Conservation (phyloP, 2,888 invertebrate species). For the Polia nebulosa region DNA sequence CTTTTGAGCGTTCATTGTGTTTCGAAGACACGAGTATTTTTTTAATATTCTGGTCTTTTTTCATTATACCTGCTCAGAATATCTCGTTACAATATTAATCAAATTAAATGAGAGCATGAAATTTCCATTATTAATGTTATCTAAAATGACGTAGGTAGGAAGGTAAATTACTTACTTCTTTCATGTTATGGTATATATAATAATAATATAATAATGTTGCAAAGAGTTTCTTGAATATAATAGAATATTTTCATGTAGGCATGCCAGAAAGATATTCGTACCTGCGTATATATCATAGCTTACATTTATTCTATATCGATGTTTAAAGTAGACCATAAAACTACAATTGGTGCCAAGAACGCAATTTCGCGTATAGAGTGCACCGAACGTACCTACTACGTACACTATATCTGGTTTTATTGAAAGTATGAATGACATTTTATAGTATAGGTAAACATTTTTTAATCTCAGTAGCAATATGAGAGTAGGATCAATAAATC, state of each 20-base stretch:
- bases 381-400: neutral
- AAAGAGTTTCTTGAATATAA: neutral
- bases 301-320: conserved; percentile 21
- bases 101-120: conserved; percentile 26
- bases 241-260: neutral
- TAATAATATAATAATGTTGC: neutral
- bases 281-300: neutral
- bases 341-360: conserved; percentile 42
- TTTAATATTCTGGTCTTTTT: conserved; percentile 3
- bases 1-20: conserved; percentile 28
- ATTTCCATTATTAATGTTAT: conserved; percentile 15
- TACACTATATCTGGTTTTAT: conserved; percentile 6
- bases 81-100: conserved; percentile 28
- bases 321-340: conserved; percentile 13
- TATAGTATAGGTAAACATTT: neutral
- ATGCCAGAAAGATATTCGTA: neutral
- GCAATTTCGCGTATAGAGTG: conserved; percentile 10
- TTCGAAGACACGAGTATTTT: neutral
- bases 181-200: neutral
- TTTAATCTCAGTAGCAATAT: too few relatives aligned
- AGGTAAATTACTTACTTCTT: neutral
- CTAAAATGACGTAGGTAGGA: neutral
- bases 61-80: neutral
- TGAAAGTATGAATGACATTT: neutral
- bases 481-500: neutral